A percentile compares a stretch with the other conserved stretches of the same genome.
Evolutionary conservation across 2,113 vertebrate genomes (phyloP).

Genomic region (Malurus alboscapulatus): DNA sequence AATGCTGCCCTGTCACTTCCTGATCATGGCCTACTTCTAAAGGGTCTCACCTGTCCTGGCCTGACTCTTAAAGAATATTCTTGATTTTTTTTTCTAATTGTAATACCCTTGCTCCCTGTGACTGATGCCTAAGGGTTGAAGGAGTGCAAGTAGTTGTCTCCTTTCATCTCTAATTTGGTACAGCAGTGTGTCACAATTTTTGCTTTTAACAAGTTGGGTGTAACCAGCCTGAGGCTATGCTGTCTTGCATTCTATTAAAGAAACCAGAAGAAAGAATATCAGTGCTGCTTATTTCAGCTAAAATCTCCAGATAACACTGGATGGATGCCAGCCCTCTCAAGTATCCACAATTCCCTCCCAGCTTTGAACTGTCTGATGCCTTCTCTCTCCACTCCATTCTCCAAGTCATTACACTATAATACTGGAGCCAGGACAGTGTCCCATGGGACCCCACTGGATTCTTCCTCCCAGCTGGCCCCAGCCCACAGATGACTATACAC

Average conservation of each 20-base stretch:
- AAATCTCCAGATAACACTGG: constrained; percentile 36
- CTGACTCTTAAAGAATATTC: not conserved
- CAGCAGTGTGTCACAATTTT: not conserved
- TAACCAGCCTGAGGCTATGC: constrained; percentile 11
- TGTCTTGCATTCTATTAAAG: constrained; percentile 18
- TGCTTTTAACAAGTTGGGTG: constrained; percentile 24
- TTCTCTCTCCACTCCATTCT: not conserved
- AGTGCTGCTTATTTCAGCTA: constrained; percentile 38
- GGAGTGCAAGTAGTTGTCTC: not conserved
- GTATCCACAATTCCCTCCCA: constrained; percentile 7
- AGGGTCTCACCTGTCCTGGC: not conserved
- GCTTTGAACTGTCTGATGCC: constrained; percentile 37
- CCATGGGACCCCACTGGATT: constrained; percentile 19
- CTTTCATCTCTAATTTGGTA: constrained; percentile 7
- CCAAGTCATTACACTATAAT: not conserved
- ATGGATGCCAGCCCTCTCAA: constrained; percentile 26
- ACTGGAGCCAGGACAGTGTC: constrained; percentile 18
- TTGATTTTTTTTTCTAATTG: not conserved
- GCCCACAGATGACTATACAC: constrained; percentile 22
- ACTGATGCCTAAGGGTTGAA: not conserved
- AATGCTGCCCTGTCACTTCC: not conserved
- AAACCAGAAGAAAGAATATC: constrained; percentile 35
- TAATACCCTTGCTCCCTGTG: not conserved
- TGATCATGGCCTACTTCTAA: not conserved
- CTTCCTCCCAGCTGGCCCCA: constrained; percentile 20